These are phyloP conservation scores for Ailurus styani DNA, from an alignment of 2,113 vertebrate species.

Conservation along the genomic window DNA sequence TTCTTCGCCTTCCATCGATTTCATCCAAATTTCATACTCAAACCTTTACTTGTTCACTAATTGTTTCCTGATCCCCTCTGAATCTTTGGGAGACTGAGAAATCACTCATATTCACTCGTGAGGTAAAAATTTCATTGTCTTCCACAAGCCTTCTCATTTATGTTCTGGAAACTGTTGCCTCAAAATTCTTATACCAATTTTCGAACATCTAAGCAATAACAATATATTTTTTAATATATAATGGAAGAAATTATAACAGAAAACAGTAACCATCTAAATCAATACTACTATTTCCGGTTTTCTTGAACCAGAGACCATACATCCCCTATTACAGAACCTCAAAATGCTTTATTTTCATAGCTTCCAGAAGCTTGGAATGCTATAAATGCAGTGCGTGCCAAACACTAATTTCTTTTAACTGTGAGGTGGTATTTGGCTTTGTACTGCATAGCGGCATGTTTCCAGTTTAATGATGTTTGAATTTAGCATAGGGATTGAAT, in stretches of 20 bases:
- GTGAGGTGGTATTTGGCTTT: conserved; percentile 13
- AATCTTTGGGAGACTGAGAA: background rate
- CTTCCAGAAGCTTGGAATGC: background rate
- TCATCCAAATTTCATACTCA: background rate
- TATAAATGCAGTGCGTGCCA: background rate
- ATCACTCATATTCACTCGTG: background rate
- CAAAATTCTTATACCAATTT: background rate
- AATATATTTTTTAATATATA: background rate
- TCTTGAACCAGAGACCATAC: background rate
- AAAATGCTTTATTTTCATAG: background rate
- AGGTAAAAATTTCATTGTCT: background rate
- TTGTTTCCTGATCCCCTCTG: background rate
- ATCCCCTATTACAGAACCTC: background rate
- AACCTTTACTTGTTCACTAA: background rate
- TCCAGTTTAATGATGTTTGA: conserved; percentile 41
- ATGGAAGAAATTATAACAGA: background rate
- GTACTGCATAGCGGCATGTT: background rate
- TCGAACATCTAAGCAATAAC: background rate
- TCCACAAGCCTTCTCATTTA: background rate
- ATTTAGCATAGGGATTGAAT: conserved; percentile 42
- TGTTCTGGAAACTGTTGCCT: background rate
- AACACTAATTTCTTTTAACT: background rate
- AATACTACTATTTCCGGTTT: background rate
- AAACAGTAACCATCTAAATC: background rate
- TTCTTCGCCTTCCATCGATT: background rate